Conservation (phyloP, 2,113 vertebrate genomes). For the Struthio camelus region DNA sequence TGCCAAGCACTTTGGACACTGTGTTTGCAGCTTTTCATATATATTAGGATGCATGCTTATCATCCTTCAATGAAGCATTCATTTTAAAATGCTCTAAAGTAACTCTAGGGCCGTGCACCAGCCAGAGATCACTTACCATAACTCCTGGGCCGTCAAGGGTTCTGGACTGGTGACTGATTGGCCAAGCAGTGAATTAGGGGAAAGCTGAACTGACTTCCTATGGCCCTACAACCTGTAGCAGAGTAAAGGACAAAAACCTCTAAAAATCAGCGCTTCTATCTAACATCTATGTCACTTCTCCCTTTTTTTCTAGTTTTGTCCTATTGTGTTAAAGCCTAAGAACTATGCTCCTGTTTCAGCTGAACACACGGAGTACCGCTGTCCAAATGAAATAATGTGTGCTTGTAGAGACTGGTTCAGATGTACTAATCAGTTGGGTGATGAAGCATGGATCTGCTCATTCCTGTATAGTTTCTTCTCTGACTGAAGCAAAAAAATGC, state of each 20-base stretch:
- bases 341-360: not conserved
- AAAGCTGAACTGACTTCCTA: not conserved
- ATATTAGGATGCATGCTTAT: not conserved
- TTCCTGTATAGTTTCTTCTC: not conserved
- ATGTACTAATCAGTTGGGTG: not conserved
- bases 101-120: not conserved
- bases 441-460: not conserved
- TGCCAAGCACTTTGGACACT: not conserved
- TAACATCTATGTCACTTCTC: not conserved
- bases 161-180: not conserved
- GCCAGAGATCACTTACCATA: not conserved
- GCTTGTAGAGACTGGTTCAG: too few species aligned
- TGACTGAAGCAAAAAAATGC: not conserved
- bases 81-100: not conserved
- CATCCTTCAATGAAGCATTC: not conserved
- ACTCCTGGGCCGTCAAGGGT: not conserved
- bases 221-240: not conserved
- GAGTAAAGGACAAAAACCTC: not conserved
- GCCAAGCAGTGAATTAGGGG: fast-evolving
- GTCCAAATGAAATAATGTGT: not conserved
- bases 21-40: not conserved
- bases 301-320: not conserved
- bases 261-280: not conserved
- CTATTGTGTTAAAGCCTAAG: not conserved
- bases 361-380: not conserved